Conservation (phyloP, 2,888 invertebrate species). For the Platycheirus albimanus region DNA sequence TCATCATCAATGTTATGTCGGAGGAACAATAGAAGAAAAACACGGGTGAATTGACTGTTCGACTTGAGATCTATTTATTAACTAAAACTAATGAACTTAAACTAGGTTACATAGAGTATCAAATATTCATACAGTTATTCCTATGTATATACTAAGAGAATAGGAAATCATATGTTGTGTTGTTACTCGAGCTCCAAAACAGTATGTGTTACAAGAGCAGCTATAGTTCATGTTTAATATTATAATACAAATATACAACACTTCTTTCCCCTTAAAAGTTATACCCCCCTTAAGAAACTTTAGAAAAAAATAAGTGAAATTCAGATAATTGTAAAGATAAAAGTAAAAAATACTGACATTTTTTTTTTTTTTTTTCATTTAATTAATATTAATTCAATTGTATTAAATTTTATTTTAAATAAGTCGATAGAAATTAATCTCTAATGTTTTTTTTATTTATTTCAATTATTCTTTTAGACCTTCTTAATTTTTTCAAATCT, state of each 20-base stretch:
- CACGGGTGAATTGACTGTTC: too few relatives aligned
- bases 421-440: too few relatives aligned
- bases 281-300: background rate
- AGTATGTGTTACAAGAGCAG: background rate
- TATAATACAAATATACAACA: background rate
- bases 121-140: background rate
- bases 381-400: background rate
- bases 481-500: conserved; percentile 19
- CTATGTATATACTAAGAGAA: background rate
- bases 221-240: background rate
- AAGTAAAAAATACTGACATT: too few relatives aligned
- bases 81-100: background rate
- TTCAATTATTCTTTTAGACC: conserved; percentile 17
- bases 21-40: too few relatives aligned
- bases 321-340: background rate
- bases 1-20: too few relatives aligned
- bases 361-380: background rate
- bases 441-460: background rate
- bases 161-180: background rate
- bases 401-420: background rate
- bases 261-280: background rate
- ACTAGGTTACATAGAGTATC: background rate
- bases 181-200: background rate
- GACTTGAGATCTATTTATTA: background rate
- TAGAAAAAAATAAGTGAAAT: background rate